A percentile compares a stretch with the other conserved stretches of the same genome.
phyloP scores from a whole-genome alignment of 2,113 vertebrate species.

The Antechinus stuartii region DNA sequence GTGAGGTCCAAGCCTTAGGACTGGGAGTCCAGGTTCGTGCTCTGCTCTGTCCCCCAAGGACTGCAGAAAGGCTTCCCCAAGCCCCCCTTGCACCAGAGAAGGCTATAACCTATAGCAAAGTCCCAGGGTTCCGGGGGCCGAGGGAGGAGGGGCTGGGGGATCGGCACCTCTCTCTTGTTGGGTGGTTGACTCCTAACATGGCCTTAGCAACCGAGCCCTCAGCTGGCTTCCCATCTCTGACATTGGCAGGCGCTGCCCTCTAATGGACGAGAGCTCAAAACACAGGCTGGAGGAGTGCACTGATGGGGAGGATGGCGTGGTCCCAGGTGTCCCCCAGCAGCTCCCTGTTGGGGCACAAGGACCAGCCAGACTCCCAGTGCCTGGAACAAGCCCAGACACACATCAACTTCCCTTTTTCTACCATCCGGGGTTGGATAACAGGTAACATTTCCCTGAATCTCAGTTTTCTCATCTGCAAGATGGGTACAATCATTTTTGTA shows the following conservation, averaged over 20 bases:
- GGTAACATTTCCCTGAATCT: neutral
- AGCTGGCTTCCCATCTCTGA: neutral
- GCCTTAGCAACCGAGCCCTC: neutral
- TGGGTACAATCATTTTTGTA: neutral
- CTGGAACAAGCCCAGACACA: neutral
- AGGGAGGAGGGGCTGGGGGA: neutral
- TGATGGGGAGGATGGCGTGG: no score
- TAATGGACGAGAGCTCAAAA: slow-evolving; percentile 44
- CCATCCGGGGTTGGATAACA: neutral
- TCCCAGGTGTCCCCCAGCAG: neutral
- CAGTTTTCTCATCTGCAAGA: neutral
- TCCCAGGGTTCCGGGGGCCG: neutral
- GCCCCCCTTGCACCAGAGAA: neutral
- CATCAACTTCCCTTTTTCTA: neutral
- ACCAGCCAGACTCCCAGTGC: neutral
- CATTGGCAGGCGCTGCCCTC: slow-evolving; percentile 69
- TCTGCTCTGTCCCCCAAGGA: neutral
- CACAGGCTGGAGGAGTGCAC: neutral
- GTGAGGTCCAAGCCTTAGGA: neutral
- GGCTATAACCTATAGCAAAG: neutral
- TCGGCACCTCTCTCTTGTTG: neutral
- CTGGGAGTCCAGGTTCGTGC: neutral
- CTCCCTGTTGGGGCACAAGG: neutral
- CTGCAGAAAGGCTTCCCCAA: neutral
- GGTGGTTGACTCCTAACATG: neutral